phyloP scores from a whole-genome alignment of 2,797 vertebrate species.

The Potorous gilbertii region DNA sequence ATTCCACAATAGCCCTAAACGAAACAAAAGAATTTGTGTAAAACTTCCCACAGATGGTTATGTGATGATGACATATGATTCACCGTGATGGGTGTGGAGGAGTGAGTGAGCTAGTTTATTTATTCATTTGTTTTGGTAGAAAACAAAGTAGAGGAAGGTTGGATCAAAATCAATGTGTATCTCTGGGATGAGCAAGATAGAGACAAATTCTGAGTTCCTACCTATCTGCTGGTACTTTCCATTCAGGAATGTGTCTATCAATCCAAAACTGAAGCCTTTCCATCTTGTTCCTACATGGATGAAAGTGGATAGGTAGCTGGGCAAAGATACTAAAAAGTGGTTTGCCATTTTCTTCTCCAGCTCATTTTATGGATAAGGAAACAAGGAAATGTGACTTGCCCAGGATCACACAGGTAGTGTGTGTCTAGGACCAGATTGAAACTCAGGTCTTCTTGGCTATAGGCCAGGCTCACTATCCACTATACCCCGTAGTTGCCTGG shows the following conservation, averaged over 20 bases:
- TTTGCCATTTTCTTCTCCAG: neutral
- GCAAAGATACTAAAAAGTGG: neutral
- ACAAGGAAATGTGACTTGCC: neutral
- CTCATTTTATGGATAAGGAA: neutral
- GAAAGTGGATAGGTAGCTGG: neutral
- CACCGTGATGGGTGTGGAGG: neutral
- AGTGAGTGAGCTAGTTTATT: neutral
- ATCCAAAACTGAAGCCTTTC: neutral
- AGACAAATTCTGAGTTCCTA: neutral
- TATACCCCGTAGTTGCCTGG: neutral
- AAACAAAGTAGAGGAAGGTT: neutral
- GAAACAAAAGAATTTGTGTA: conserved; percentile 32
- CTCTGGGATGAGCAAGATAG: neutral
- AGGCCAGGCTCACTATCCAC: neutral
- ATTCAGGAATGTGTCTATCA: neutral
- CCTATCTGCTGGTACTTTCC: neutral
- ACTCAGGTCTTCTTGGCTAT: neutral
- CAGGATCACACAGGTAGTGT: neutral
- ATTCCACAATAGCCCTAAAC: conserved; percentile 66
- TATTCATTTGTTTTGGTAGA: neutral
- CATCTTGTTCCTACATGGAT: neutral
- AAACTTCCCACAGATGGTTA: neutral
- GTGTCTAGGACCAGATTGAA: neutral
- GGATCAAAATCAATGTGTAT: neutral
- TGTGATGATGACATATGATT: neutral